Conservation (phyloP, 2,113 vertebrate species). For the Coregonus clupeaformis region DNA sequence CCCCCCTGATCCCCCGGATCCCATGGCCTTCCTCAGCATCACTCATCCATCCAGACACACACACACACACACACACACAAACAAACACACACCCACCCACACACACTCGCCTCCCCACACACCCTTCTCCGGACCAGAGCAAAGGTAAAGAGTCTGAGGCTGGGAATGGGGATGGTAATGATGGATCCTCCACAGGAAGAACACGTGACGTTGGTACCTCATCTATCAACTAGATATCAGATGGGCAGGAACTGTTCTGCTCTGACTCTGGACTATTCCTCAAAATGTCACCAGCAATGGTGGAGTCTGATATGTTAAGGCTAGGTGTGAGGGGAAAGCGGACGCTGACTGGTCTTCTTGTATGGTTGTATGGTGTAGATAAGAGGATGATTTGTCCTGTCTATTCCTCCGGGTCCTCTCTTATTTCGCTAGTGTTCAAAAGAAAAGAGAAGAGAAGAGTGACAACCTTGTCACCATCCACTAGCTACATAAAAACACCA, state of each 20-base stretch:
- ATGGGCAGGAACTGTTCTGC: slow-evolving; percentile 37
- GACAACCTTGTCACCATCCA: slow-evolving; percentile 4
- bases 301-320: slow-evolving; percentile 58
- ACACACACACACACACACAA: neutral
- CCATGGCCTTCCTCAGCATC: slow-evolving; percentile 1
- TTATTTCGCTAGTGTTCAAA: slow-evolving; percentile 7
- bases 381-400: slow-evolving; percentile 36
- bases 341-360: slow-evolving; percentile 19
- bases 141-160: neutral
- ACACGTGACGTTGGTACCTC: slow-evolving; percentile 43
- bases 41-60: neutral
- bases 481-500: slow-evolving; percentile 34
- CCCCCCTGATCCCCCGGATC: neutral
- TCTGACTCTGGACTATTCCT: slow-evolving; percentile 62
- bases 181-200: neutral
- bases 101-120: neutral
- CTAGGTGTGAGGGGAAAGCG: neutral
- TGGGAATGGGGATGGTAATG: neutral
- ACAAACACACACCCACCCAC: neutral
- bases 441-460: neutral
- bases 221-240: slow-evolving; percentile 64
- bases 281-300: slow-evolving; percentile 73
- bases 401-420: slow-evolving; percentile 29
- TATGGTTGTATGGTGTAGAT: slow-evolving; percentile 44
- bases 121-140: neutral